Conservation (phyloP, 1,140 invertebrate genomes). For the Diuraphis noxia region DNA sequence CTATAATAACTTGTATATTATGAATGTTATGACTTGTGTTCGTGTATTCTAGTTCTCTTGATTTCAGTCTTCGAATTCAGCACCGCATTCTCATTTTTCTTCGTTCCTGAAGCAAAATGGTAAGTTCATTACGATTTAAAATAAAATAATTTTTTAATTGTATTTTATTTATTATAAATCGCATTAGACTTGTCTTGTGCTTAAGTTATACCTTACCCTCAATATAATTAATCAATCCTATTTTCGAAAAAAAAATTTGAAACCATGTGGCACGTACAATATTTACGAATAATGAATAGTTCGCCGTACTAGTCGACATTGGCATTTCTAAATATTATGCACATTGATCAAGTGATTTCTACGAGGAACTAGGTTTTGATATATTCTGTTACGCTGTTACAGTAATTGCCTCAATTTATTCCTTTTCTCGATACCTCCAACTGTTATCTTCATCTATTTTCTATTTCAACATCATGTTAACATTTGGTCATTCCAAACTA, state of each 20-base stretch:
- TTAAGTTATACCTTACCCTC: not conserved
- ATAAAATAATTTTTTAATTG: not conserved
- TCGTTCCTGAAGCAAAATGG: slow-evolving; percentile 26
- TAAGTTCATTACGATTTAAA: not conserved
- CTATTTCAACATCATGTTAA: not conserved
- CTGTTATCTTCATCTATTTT: not conserved
- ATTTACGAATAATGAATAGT: not conserved
- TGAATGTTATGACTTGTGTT: not conserved
- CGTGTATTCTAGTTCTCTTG: not conserved
- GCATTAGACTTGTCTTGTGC: not conserved
- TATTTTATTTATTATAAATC: not conserved
- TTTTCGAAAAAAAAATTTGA: not conserved
- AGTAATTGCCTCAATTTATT: not conserved
- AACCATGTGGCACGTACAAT: not conserved
- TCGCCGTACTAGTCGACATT: not conserved
- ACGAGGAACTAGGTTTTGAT: not conserved
- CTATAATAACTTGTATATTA: not conserved
- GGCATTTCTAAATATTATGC: not conserved
- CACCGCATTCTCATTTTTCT: not conserved
- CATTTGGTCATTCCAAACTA: not conserved
- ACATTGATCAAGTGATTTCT: not conserved
- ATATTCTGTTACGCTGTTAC: not conserved
- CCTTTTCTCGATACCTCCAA: not conserved
- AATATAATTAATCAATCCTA: not conserved
- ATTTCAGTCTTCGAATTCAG: not conserved